Evolutionary conservation across 2,888 invertebrate species (phyloP).

Genomic region (Cerceris ruficornis): DNA sequence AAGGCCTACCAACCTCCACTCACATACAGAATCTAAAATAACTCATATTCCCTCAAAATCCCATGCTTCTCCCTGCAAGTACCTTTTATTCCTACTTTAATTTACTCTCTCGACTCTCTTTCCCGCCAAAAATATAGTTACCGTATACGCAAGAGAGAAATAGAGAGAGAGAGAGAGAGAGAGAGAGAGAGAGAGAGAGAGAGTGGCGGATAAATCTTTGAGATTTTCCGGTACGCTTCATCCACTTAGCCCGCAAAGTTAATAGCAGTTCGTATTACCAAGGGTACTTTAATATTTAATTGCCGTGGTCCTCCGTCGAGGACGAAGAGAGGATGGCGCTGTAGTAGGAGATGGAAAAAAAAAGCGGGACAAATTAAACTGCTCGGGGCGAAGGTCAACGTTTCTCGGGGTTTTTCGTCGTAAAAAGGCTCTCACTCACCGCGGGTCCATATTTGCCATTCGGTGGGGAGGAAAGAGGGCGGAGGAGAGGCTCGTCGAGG

Average conservation of each 20-base stretch:
- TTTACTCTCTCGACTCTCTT: no score
- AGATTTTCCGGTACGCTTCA: not conserved
- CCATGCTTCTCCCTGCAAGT: no score
- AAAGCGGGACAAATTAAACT: not conserved
- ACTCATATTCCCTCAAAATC: no score
- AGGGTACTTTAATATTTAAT: conserved; percentile 24
- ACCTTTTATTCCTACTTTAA: no score
- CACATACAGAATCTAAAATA: no score
- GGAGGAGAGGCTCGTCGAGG: conserved; percentile 11
- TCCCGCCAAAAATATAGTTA: no score
- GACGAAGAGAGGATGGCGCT: not conserved
- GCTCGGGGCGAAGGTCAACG: conserved; percentile 17
- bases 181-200: not conserved
- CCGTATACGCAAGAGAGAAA: no score
- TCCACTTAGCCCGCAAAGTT: conserved; percentile 1
- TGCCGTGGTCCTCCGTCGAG: not conserved
- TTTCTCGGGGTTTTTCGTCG: conserved; percentile 20
- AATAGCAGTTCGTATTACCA: not conserved
- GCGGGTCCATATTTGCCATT: conserved; percentile 10
- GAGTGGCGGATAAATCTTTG: not conserved
- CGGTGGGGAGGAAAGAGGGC: conserved; percentile 4
- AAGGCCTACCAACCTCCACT: no score
- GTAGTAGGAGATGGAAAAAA: not conserved
- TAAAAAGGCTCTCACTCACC: conserved; percentile 20
- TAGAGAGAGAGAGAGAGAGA: no score